Percentiles rank a stretch among this genome's conserved stretches.
Conservation (phyloP, 2,797 vertebrate species). For the Sebastes aleutianus region DNA sequence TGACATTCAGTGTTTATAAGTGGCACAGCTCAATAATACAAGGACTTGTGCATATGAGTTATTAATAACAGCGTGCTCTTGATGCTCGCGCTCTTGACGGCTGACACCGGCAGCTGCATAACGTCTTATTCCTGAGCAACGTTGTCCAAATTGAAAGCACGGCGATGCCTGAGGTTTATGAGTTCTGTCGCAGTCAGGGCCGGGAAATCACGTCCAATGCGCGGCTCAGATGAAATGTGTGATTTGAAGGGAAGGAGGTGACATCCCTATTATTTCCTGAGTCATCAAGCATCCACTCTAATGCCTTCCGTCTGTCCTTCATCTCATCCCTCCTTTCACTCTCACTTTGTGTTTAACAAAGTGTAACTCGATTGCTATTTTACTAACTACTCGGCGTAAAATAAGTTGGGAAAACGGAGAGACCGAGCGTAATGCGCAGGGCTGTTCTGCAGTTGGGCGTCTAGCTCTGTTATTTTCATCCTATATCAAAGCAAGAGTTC, state of each 20-base stretch:
- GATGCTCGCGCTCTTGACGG: conserved; percentile 15
- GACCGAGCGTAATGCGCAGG: not conserved
- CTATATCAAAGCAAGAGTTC: conserved; percentile 6
- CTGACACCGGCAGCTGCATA: conserved; percentile 43
- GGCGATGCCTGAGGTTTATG: conserved; percentile 62
- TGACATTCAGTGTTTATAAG: conserved; percentile 36
- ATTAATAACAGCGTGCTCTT: conserved; percentile 62
- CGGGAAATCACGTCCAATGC: conserved; percentile 55
- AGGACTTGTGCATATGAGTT: conserved; percentile 53
- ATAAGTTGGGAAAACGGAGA: not conserved
- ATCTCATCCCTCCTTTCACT: conserved; percentile 33
- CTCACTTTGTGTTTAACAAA: conserved; percentile 26
- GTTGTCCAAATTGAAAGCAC: conserved; percentile 53
- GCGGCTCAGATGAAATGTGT: conserved; percentile 48
- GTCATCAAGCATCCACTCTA: conserved; percentile 60
- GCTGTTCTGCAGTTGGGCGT: not conserved
- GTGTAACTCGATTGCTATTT: conserved; percentile 6
- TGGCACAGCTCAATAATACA: conserved; percentile 43
- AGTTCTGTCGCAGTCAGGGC: conserved; percentile 62
- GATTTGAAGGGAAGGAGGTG: conserved; percentile 59
- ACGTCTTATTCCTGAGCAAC: conserved; percentile 35
- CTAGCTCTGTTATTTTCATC: conserved; percentile 22
- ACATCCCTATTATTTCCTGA: conserved; percentile 65
- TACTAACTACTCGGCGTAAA: conserved; percentile 27
- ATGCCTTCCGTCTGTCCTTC: conserved; percentile 50